phyloP scores from a whole-genome alignment of 2,797 vertebrate species.

The Vireo griseus region DNA sequence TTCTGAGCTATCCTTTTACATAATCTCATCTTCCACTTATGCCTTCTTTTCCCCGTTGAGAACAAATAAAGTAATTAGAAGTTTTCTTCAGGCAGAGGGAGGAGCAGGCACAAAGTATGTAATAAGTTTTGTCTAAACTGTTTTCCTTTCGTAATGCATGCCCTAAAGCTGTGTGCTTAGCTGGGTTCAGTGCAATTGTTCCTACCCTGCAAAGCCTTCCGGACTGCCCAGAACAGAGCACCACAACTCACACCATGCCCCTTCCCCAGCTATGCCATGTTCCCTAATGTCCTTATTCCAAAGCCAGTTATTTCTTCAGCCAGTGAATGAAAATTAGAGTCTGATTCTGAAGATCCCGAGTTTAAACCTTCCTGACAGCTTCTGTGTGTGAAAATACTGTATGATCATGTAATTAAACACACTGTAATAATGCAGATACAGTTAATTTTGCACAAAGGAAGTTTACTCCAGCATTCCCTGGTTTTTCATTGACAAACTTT shows the following conservation, averaged over 20 bases:
- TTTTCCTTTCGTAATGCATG: constrained; percentile 41
- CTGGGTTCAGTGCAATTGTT: constrained; percentile 20
- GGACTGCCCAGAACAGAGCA: not conserved
- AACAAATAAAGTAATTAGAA: constrained; percentile 54
- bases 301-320: not conserved
- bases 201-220: not conserved
- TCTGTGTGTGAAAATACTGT: not conserved
- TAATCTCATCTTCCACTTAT: not conserved
- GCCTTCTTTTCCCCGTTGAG: not conserved
- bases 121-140: constrained; percentile 47
- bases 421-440: not conserved
- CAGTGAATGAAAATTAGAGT: not conserved
- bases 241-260: not conserved
- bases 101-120: constrained; percentile 44
- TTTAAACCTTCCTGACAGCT: not conserved
- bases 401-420: not conserved
- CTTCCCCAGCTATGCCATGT: not conserved
- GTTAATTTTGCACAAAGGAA: not conserved
- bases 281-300: not conserved
- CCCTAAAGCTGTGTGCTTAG: constrained; percentile 56
- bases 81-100: constrained; percentile 47
- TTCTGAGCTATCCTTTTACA: not conserved
- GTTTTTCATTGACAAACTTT: not conserved
- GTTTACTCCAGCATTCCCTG: not conserved
- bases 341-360: not conserved